phyloP scores from a whole-genome alignment of 2,797 vertebrate species.

The Acanthiza pusilla region DNA sequence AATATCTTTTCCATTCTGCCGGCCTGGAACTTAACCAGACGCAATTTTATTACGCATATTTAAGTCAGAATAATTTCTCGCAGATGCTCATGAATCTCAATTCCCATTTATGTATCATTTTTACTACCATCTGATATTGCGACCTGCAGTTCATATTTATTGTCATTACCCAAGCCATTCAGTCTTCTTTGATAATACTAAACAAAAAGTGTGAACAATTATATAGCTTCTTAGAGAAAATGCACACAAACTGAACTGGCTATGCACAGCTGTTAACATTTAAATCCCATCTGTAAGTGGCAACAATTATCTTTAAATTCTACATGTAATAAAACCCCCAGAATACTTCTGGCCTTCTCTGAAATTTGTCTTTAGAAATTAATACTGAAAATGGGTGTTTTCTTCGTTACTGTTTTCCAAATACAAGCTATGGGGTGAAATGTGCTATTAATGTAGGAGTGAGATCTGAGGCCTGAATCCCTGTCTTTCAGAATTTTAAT shows the following conservation, averaged over 20 bases:
- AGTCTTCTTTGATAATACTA: not conserved
- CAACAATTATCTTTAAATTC: not conserved
- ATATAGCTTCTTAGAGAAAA: not conserved
- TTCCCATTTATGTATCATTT: not conserved
- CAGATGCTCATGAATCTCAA: not conserved
- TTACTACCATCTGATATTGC: not conserved
- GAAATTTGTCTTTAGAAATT: not conserved
- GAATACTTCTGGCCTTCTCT: not conserved
- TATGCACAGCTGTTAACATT: not conserved
- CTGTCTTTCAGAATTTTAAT: not conserved
- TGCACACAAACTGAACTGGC: not conserved
- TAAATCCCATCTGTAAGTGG: not conserved
- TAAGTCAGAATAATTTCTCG: not conserved
- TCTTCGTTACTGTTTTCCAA: not conserved
- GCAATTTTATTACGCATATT: not conserved
- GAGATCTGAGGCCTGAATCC: accelerated
- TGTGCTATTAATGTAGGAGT: not conserved
- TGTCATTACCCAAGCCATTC: not conserved
- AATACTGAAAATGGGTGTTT: not conserved
- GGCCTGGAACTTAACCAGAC: not conserved
- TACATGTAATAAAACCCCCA: not conserved
- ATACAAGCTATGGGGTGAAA: not conserved
- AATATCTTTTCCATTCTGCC: not conserved
- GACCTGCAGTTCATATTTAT: not conserved
- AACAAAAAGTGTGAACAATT: not conserved